A percentile compares a stretch with the other conserved stretches of the same genome.
Evolutionary conservation across 1,140 invertebrate genomes (phyloP).

Genomic region (Drosophila nasuta): DNA sequence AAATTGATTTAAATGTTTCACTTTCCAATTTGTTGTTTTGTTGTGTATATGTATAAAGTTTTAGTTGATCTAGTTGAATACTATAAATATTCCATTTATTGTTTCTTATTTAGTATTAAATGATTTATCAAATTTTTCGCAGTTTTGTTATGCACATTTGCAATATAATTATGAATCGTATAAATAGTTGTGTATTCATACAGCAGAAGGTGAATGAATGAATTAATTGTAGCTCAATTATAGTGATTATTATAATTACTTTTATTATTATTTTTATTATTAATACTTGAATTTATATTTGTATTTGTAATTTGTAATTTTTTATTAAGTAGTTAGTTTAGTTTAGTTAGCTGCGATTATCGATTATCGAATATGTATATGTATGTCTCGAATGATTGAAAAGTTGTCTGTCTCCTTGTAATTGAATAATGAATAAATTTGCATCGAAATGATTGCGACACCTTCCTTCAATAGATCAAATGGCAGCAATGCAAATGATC

Average conservation of each 20-base stretch:
- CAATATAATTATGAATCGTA: constrained; percentile 8
- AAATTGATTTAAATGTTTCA: constrained; percentile 33
- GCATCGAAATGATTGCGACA: constrained; percentile 12
- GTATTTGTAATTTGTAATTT: neutral
- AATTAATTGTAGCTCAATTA: constrained; percentile 66
- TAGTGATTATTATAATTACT: constrained; percentile 47
- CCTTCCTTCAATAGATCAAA: constrained; percentile 25
- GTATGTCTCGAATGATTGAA: constrained; percentile 50
- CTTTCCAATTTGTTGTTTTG: constrained; percentile 54
- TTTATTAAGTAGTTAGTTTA: constrained; percentile 17
- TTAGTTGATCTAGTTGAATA: constrained; percentile 64
- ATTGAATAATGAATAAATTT: constrained; percentile 42
- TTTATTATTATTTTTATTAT: constrained; percentile 40
- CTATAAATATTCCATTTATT: constrained; percentile 70
- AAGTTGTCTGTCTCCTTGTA: constrained; percentile 27
- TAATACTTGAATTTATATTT: too few species aligned
- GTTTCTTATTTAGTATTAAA: constrained; percentile 47
- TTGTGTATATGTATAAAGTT: constrained; percentile 51
- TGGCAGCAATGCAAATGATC: constrained; percentile 33
- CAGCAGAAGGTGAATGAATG: constrained; percentile 43
- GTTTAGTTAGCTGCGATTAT: constrained; percentile 43
- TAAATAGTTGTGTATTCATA: constrained; percentile 22
- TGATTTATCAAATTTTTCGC: constrained; percentile 60
- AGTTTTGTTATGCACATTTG: constrained; percentile 20
- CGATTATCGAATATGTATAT: constrained; percentile 65